Conservation (phyloP, 2,113 vertebrate species). For the Microcebus murinus region DNA sequence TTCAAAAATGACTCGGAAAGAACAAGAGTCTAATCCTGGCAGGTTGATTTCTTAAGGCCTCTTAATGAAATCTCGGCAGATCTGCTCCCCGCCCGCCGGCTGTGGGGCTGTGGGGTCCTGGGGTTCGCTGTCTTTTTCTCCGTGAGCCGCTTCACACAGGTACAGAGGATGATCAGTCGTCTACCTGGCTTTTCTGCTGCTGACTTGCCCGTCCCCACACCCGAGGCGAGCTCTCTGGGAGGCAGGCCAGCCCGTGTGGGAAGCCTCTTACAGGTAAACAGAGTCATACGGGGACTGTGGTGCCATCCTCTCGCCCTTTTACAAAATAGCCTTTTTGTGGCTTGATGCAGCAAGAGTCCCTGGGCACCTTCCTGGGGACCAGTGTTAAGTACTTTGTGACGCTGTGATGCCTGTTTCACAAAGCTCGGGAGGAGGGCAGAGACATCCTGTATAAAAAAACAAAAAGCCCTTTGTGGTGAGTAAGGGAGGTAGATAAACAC, state of each 20-base stretch:
- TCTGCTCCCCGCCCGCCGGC: rapidly evolving
- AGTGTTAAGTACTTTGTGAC: neutral
- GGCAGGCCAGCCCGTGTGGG: slow-evolving; percentile 56
- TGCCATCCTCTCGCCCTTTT: neutral
- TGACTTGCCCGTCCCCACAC: slow-evolving; percentile 79
- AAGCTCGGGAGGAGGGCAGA: neutral
- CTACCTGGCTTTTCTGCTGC: slow-evolving; percentile 84
- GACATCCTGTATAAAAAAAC: neutral
- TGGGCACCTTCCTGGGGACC: neutral
- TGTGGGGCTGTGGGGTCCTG: rapidly evolving
- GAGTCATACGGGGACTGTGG: rapidly evolving
- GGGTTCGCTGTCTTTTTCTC: neutral
- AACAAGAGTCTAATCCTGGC: neutral
- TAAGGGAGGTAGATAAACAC: rapidly evolving
- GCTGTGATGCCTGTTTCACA: neutral
- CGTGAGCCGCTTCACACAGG: slow-evolving; percentile 83
- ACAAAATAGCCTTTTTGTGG: neutral
- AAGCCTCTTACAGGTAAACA: neutral
- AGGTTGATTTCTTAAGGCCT: slow-evolving; percentile 54
- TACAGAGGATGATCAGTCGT: slow-evolving; percentile 83
- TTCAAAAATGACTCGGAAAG: slow-evolving; percentile 52
- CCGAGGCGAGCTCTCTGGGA: slow-evolving; percentile 75
- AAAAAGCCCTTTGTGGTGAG: neutral
- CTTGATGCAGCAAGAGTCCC: neutral
- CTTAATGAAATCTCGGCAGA: neutral